Evolutionary conservation across 2,113 vertebrate species (phyloP), one percentile per base, ranked within the genome.

Genomic region (Cyprinodon tularosa): DNA sequence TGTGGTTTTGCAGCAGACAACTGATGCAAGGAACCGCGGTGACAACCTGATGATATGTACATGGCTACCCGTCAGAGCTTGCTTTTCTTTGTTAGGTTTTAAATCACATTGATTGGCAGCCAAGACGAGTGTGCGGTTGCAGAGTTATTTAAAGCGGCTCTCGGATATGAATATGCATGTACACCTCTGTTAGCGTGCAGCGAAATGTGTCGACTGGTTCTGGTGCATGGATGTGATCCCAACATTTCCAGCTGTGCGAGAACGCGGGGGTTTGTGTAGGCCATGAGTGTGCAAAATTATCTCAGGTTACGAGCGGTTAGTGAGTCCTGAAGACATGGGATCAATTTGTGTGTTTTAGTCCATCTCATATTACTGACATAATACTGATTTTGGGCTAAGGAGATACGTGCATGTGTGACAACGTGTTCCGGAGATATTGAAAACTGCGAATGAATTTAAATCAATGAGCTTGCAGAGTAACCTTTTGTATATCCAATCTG

Each of bases 401-500:
- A 85, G 74, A 77, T 80, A 29, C 29, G 78, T 84, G 80, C 37
- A 59, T 80, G 87, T 76, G 81, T 76, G 82, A 68, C 80, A 74
- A 72, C 72, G 81, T 48, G 86, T 71, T 78, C 79, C 50, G 65
- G 74, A 83, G 85, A 90, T 87, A 89, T 45, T 62, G 77, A 86
- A 78, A 85, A 84, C 90, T 94, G 86, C 77, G 84, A 87, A 86
- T 92, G 94, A 92, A 94, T 94, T 91, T 85, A 92, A 93, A 93
- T 94, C 93, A 93, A 90, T 90, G 85, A 91, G 94, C 90, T 93
- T 20, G 92, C 93, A 90, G 94, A 83, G 94, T 96, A 95, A 94
- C 94, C 96, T 96, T 96, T 95, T 94, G 94, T 95, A 94, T 95
- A 94, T 95, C 94, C 94, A 95, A 94, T 95, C 95, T 95, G 82